phyloP scores from a whole-genome alignment of 2,113 vertebrate genomes.

The Serilophus lunatus region DNA sequence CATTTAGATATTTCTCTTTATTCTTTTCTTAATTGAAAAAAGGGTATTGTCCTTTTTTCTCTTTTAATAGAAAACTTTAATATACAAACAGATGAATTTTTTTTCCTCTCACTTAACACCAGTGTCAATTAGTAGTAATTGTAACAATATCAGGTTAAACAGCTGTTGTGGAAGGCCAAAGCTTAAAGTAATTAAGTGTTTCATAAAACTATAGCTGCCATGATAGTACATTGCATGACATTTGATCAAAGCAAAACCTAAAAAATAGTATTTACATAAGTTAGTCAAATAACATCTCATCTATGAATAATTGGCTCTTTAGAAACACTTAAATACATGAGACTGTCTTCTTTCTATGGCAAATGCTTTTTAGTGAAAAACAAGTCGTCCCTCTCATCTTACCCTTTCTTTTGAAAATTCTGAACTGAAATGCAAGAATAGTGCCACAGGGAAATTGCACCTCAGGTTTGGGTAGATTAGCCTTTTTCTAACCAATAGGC shows the following conservation, averaged over 20 bases:
- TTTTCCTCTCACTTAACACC: background rate
- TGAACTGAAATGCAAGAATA: background rate
- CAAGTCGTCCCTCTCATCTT: background rate
- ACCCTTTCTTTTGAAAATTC: background rate
- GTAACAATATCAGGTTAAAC: background rate
- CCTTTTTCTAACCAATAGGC: background rate
- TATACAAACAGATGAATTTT: background rate
- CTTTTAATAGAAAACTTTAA: background rate
- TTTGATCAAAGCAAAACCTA: background rate
- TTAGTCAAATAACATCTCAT: background rate
- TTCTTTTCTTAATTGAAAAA: background rate
- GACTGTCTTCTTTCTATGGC: background rate
- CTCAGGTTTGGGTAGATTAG: background rate
- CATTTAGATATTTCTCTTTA: background rate
- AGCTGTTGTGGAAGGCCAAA: background rate
- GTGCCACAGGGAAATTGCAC: background rate
- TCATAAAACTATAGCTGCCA: background rate
- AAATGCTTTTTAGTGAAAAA: background rate
- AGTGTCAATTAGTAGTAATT: background rate
- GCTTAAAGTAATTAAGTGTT: background rate
- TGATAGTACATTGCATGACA: background rate
- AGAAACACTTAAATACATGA: background rate
- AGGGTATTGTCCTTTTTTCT: background rate
- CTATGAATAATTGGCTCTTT: background rate
- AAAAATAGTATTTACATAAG: conserved; percentile 28